phyloP scores from a whole-genome alignment of 2,113 vertebrate species.

The Numenius arquata region DNA sequence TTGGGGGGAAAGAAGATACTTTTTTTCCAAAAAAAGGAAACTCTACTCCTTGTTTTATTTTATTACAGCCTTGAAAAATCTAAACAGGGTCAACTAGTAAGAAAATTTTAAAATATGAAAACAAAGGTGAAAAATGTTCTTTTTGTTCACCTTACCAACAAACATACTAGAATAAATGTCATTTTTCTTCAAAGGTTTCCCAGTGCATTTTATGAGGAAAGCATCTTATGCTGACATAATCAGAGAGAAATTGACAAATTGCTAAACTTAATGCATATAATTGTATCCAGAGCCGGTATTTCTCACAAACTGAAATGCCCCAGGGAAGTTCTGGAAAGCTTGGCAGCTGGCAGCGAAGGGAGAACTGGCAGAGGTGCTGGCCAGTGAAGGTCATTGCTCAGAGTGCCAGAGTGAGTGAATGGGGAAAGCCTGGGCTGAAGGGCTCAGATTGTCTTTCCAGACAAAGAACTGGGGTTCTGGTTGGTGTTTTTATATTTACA shows the following conservation, averaged over 20 bases:
- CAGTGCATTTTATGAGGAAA: background rate
- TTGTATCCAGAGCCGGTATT: background rate
- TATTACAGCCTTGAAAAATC: background rate
- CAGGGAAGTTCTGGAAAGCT: background rate
- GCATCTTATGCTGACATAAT: background rate
- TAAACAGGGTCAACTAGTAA: background rate
- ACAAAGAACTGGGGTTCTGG: background rate
- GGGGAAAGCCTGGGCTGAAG: background rate
- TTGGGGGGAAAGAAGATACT: rapidly evolving
- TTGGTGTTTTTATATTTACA: background rate
- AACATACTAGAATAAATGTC: background rate
- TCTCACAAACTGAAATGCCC: background rate
- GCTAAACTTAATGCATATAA: background rate
- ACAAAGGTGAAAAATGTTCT: background rate
- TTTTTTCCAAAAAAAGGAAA: background rate
- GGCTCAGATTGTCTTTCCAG: background rate
- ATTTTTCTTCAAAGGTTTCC: background rate
- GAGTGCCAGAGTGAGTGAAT: background rate
- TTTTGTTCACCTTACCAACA: background rate
- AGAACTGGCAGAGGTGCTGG: background rate
- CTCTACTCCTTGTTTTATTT: background rate
- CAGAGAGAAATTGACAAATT: background rate
- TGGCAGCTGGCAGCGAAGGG: background rate
- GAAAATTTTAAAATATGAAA: background rate
- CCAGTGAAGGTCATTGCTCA: background rate